Base-by-base conservation (phyloP, 2,888 invertebrate species). In the Falcaria lacertinaria region DNA sequence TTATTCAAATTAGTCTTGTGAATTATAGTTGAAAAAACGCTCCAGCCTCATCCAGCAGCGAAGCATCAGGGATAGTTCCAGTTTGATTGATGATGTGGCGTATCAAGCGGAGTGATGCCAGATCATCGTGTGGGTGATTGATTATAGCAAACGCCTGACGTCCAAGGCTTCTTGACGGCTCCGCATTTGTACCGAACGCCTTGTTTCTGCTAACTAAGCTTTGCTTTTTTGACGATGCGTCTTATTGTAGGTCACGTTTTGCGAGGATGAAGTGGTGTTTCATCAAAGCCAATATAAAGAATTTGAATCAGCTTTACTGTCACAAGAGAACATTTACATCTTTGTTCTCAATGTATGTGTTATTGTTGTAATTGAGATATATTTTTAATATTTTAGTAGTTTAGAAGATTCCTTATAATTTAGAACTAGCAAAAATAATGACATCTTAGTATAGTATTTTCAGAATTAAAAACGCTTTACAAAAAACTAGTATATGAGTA, bases 81-180 rank as follows among this genome's bases (percentile, higher is more conserved):
- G 53, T 68, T 69, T 85, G 86, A 86, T 86, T 79, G 81, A 86
- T 86, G 82, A 78, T 64, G 69, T 61, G 68, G 64, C 63, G 72
- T 74, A 77, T 77, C 77, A 73, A 68, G 69, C 60, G 63, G 67
- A 74, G 77, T 74, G 83, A 74, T 76, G 76, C 60, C 58, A 73
- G 80, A 83, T 85, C 83, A 82, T 82, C 79, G 70, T 57, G 57
- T 57, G 53, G 47, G 76, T 80, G 86, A 86, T 86, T 80, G 83
- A 86, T 86, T 73, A 64, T 68, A 39, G 43, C 52, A 46, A 52
- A 25, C 53, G 46, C 28, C 60, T 59, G 58, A 57, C 61, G 60
- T 58, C 57, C 57, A 41, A 52, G 50, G 65, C 69, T 70, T 64
- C 70, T 70, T 68, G 67, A 63, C 63, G 56, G 57, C 45, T 51